phyloP scores from a whole-genome alignment of 1,140 invertebrate species.

The Drosophila paulistorum region DNA sequence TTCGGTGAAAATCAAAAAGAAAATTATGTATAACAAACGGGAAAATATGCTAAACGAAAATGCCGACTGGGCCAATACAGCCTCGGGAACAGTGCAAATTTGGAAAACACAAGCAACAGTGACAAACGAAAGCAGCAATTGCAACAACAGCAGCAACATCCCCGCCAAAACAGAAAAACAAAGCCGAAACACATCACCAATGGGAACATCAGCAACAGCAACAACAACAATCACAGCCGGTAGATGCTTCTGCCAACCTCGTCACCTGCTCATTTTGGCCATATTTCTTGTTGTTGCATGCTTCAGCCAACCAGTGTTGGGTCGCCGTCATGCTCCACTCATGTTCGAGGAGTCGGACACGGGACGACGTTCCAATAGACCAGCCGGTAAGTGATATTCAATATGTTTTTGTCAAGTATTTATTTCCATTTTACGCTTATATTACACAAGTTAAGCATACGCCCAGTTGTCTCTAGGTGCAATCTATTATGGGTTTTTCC shows the following conservation, averaged over 20 bases:
- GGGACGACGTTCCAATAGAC: slow-evolving; percentile 74
- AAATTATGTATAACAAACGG: slow-evolving; percentile 54
- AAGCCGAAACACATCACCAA: neutral
- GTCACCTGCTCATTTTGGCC: slow-evolving; percentile 67
- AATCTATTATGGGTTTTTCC: neutral
- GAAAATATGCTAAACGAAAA: slow-evolving; percentile 26
- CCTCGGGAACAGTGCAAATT: slow-evolving; percentile 59
- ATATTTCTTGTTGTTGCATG: slow-evolving; percentile 54
- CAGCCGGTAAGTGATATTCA: slow-evolving; percentile 72
- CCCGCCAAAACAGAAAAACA: neutral
- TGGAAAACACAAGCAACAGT: slow-evolving; percentile 24
- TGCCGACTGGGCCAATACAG: slow-evolving; percentile 52
- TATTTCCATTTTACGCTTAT: neutral
- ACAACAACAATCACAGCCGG: slow-evolving; percentile 9
- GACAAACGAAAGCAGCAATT: slow-evolving; percentile 18
- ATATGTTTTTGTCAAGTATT: neutral
- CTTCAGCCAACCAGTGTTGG: slow-evolving; percentile 52
- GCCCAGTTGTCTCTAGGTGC: neutral
- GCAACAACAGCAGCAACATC: slow-evolving; percentile 18
- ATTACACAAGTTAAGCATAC: slow-evolving; percentile 10
- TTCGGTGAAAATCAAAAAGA: slow-evolving; percentile 18
- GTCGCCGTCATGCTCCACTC: slow-evolving; percentile 74
- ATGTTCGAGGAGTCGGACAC: slow-evolving; percentile 77
- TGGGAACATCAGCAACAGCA: slow-evolving; percentile 17
- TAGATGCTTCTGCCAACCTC: slow-evolving; percentile 34